Base-by-base conservation (phyloP, 1,140 invertebrate species). In the Pollicipes pollicipes region DNA sequence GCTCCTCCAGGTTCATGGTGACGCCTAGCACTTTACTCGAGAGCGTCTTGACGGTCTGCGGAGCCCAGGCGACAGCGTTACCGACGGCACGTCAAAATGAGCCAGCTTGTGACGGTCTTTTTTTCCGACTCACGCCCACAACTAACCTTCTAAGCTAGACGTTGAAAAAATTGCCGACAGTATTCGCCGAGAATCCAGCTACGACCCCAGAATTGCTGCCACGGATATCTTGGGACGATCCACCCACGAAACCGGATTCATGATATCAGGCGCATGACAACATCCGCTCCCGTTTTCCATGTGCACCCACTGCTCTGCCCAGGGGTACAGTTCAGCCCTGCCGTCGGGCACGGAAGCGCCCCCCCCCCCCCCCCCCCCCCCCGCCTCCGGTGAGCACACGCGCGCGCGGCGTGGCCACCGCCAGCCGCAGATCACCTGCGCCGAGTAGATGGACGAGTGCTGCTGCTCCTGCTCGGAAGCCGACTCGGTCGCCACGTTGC, bases 1-100 rank as follows among this genome's bases (percentile, higher is more conserved):
- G 85, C 71, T 84, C 82, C 69, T 86, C 83, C 76, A 85, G 84
- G 77, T 87, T 92, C 88, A 95, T 90, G 1, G 81, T 78, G 26
- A 94, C 84, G n/a, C 75, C 64, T 17, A 81, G 68, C 29, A 79
- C 70, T 27, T 73, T 35, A 26, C 73, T 74, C 2, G 75, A 73
- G 10, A 80, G 70, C 45, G 28, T 32, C 67, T 68, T 72, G 26
- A 73, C 70, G 1, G 75, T 74, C 77, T 78, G 68, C 16, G 67
- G 68, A 37, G 26, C 32, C 67, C 31, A 67, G 72, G 24, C 6
- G 30, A 73, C 68, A 73, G 69, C 30, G 1, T 68, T 30, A n/a
- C 6, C 37, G 37, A 17, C 27, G n/a, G n/a, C 63, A 58, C 24
- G 13, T 70, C 29, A 35, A 73, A 71, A 24, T 68, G 28, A 24